Percentiles rank a stretch among this genome's conserved stretches.
These are phyloP conservation scores for Popillia japonica DNA, from an alignment of 1,140 invertebrate genomes.

Conservation along the genomic window DNA sequence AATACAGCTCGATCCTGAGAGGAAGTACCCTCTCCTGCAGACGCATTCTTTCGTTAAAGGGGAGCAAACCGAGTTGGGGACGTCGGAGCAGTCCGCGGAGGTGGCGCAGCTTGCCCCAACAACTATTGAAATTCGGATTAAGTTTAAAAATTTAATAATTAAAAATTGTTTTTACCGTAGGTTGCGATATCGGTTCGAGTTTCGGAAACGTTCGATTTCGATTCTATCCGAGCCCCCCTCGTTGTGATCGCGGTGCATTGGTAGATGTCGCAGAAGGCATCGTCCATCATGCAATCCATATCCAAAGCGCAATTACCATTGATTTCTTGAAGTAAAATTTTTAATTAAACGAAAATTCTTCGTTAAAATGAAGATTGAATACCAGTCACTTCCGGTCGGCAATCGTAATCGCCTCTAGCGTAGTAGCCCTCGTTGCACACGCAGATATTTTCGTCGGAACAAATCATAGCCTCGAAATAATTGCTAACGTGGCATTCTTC, in stretches of 20 bases:
- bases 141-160: neutral
- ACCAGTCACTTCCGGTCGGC: slow-evolving; percentile 21
- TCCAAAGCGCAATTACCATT: slow-evolving; percentile 28
- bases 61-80: slow-evolving; percentile 1
- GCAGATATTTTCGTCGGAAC: slow-evolving; percentile 22
- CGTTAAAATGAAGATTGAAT: neutral
- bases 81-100: neutral
- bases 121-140: neutral
- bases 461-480: slow-evolving; percentile 36
- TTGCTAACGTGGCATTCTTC: slow-evolving; percentile 23
- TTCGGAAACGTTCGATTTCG: too few relatives aligned
- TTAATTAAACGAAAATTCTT: neutral
- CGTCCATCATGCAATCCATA: slow-evolving; percentile 34
- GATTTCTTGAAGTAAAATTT: neutral
- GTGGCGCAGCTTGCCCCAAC: neutral
- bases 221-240: too few relatives aligned
- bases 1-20: neutral
- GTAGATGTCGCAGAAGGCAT: neutral
- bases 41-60: slow-evolving; percentile 36
- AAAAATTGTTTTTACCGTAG: neutral
- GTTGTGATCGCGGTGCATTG: neutral
- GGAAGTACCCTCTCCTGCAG: slow-evolving; percentile 34
- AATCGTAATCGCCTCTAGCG: slow-evolving; percentile 35
- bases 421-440: slow-evolving; percentile 37
- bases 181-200: neutral